These are phyloP conservation scores for Dicyrtomina minuta DNA, from an alignment of 2,888 invertebrate species.

Conservation along the genomic window DNA sequence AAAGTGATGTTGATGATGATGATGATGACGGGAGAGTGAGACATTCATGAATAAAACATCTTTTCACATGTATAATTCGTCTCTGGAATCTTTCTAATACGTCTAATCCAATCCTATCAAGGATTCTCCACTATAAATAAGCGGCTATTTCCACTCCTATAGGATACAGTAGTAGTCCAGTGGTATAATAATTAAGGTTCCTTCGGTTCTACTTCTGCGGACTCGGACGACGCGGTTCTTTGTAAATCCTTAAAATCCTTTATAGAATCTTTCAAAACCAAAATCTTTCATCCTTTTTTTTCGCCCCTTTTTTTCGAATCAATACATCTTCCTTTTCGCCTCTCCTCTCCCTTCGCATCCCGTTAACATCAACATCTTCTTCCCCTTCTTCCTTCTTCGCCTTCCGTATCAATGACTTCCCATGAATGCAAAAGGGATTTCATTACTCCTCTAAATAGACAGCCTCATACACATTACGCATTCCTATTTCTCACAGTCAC, in stretches of 20 bases:
- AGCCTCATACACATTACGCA: too few relatives aligned
- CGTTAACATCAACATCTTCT: too few relatives aligned
- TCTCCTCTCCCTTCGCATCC: neutral
- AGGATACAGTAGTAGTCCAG: too few relatives aligned
- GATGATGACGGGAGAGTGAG: neutral
- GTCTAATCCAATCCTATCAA: neutral
- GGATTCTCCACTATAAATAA: neutral
- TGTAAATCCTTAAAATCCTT: too few relatives aligned
- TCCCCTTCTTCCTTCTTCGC: too few relatives aligned
- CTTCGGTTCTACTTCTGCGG: too few relatives aligned
- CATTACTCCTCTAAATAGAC: neutral
- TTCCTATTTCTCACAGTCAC: too few relatives aligned
- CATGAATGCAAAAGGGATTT: slow-evolving; percentile 12
- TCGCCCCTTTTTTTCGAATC: neutral
- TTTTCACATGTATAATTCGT: slow-evolving; percentile 41
- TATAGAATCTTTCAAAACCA: neutral
- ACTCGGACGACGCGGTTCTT: too few relatives aligned
- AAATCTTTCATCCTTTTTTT: neutral
- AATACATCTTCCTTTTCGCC: slow-evolving; percentile 1
- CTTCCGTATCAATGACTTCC: slow-evolving; percentile 15
- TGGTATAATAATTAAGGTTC: too few relatives aligned
- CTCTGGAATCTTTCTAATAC: slow-evolving; percentile 3
- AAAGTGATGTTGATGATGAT: too few relatives aligned
- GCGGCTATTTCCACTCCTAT: neutral
- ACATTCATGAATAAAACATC: slow-evolving; percentile 45